These are phyloP conservation scores for Sminthurinus aureus DNA, from an alignment of 2,888 invertebrate genomes.

Conservation along the genomic window DNA sequence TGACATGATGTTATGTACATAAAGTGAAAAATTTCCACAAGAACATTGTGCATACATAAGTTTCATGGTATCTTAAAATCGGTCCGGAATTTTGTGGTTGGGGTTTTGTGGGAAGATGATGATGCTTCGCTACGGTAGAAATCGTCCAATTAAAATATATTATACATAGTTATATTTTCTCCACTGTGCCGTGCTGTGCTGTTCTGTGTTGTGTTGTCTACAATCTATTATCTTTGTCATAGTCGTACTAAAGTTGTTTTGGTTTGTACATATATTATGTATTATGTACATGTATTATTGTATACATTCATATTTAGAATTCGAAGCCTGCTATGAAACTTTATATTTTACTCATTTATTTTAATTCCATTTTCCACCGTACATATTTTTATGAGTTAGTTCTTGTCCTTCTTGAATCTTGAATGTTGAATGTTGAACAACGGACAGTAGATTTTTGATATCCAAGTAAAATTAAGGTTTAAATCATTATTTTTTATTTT, in stretches of 20 bases:
- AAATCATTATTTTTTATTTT: too few relatives aligned
- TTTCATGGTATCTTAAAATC: conserved; percentile 11
- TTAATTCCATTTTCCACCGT: too few relatives aligned
- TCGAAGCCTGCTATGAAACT: too few relatives aligned
- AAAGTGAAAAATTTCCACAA: not conserved
- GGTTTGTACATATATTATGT: too few relatives aligned
- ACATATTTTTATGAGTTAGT: too few relatives aligned
- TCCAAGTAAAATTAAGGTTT: too few relatives aligned
- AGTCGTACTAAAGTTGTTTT: too few relatives aligned
- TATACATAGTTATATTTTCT: not conserved
- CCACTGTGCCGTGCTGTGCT: not conserved
- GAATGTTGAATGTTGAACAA: not conserved
- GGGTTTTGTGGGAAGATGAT: conserved; percentile 2
- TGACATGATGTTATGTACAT: too few relatives aligned
- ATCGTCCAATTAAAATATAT: conserved; percentile 10
- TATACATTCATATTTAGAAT: too few relatives aligned
- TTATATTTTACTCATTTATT: too few relatives aligned
- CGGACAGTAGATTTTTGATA: too few relatives aligned
- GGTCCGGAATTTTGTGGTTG: conserved; percentile 21
- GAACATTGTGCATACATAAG: not conserved
- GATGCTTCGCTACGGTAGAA: not conserved
- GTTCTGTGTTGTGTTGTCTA: not conserved
- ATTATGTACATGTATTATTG: too few relatives aligned
- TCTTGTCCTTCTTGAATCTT: not conserved
- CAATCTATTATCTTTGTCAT: not conserved